Evolutionary conservation across 2,113 vertebrate species (phyloP), one percentile per base, ranked within the genome.

Genomic region (Amblyornis subalaris): DNA sequence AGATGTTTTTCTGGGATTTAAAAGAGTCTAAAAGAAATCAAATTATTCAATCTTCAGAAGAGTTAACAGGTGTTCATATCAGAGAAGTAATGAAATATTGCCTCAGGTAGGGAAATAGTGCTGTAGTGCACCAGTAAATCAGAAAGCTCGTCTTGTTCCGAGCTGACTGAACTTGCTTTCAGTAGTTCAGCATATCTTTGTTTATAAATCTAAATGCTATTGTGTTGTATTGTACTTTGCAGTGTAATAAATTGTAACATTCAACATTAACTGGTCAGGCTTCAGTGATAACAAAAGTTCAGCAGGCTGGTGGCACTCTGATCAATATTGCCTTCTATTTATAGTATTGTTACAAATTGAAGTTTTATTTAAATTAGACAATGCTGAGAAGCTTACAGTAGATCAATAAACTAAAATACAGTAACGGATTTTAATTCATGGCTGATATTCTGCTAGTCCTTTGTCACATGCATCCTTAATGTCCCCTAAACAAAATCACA

Each of bases 341-440:
- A 98, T 98, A 98, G 96, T 97, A 97, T 95, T 96, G 96, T 95
- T 97, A 97, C 97, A 97, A 98, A 98, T 97, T 96, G 97, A 97
- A 96, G 96, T 97, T 98, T 98, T 98, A 98, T 98, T 98, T 98
- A 98, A 98, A 98, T 98, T 97, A 98, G 96, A 92, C 91, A 90
- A 95, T 95, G 93, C 93, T 90, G 94, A 97, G 87, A 94, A 78
- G 87, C 88, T 66, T 91, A 87, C 69, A 92, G 93, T 60, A 88
- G 92, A 97, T 98, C 94, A 42, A 98, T 98, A 90, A 90, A 86
- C 92, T 97, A 97, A 98, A 97, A 97, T 97, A 97, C 96, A 96
- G 97, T 96, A 94, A 90, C 77, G 54, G 96, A 96, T 96, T 97
- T 98, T 97, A 96, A 98, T 97, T 96, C 92, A 3, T 55, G 78